phyloP scores from a whole-genome alignment of 2,888 invertebrate species.

The Tenodera sinensis region DNA sequence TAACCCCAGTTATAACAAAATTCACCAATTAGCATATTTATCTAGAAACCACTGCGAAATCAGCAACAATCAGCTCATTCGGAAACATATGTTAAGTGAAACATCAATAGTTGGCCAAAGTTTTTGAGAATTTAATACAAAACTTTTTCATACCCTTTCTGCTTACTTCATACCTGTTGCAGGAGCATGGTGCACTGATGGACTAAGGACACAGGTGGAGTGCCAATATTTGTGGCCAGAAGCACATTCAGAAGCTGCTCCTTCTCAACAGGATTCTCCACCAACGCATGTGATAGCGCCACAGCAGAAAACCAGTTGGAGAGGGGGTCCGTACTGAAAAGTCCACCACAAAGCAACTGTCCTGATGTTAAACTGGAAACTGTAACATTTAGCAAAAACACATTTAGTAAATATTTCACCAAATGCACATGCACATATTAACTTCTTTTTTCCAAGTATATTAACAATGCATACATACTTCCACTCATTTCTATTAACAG shows the following conservation, averaged over 20 bases:
- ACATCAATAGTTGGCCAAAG: too few relatives aligned
- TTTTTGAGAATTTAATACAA: too few relatives aligned
- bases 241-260: slow-evolving; percentile 89
- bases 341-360: slow-evolving; percentile 87
- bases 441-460: too few relatives aligned
- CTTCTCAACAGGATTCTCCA: slow-evolving; percentile 80
- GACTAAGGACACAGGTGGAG: slow-evolving; percentile 82
- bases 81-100: not conserved
- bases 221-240: slow-evolving; percentile 77
- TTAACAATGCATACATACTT: too few relatives aligned
- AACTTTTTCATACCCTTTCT: too few relatives aligned
- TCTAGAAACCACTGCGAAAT: too few relatives aligned
- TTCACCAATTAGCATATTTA: too few relatives aligned
- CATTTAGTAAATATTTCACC: too few relatives aligned
- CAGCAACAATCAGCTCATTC: not conserved
- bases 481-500: too few relatives aligned
- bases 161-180: slow-evolving; percentile 59
- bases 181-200: slow-evolving; percentile 83
- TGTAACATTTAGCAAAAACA: slow-evolving; percentile 16
- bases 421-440: too few relatives aligned
- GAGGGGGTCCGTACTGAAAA: slow-evolving; percentile 82
- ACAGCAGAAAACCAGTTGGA: slow-evolving; percentile 96
- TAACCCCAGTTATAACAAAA: too few relatives aligned
- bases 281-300: slow-evolving; percentile 83
- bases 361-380: slow-evolving; percentile 56